These are phyloP conservation scores for Ametastegia equiseti DNA, from an alignment of 2,888 invertebrate species.

Conservation along the genomic window DNA sequence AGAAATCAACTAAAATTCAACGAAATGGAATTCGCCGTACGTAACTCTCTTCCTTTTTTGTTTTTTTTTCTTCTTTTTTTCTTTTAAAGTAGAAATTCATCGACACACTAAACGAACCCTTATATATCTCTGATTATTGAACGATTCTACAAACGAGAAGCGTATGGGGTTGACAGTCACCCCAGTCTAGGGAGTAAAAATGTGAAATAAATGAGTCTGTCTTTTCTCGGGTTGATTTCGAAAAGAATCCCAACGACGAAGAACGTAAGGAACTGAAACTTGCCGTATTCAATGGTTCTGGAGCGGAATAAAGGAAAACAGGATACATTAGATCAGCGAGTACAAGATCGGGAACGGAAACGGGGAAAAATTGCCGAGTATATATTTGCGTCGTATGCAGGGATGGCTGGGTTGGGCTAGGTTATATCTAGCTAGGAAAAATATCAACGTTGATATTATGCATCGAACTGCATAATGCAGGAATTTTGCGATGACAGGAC, in stretches of 20 bases:
- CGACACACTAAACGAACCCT: too few species aligned
- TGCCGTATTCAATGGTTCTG: not conserved
- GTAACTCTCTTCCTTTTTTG: too few species aligned
- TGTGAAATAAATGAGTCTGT: not conserved
- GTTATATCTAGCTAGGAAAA: conserved; percentile 8
- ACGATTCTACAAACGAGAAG: too few species aligned
- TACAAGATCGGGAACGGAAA: not conserved
- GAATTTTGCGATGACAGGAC: conserved; percentile 32
- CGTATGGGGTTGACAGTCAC: too few species aligned
- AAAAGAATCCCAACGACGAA: not conserved
- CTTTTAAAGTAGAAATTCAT: too few species aligned
- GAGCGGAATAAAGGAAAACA: not conserved
- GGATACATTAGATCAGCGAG: not conserved
- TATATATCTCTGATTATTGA: too few species aligned
- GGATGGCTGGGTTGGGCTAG: not conserved
- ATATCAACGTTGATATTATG: conserved; percentile 36
- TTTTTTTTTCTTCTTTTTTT: too few species aligned
- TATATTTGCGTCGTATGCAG: conserved; percentile 37
- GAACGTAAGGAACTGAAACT: not conserved
- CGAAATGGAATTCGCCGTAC: too few species aligned
- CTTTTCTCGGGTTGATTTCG: not conserved
- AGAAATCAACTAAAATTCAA: too few species aligned
- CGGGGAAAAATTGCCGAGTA: not conserved
- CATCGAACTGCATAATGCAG: conserved; percentile 46
- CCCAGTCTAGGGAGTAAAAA: not conserved